phyloP scores from a whole-genome alignment of 2,797 vertebrate species.

The Synanceia verrucosa region DNA sequence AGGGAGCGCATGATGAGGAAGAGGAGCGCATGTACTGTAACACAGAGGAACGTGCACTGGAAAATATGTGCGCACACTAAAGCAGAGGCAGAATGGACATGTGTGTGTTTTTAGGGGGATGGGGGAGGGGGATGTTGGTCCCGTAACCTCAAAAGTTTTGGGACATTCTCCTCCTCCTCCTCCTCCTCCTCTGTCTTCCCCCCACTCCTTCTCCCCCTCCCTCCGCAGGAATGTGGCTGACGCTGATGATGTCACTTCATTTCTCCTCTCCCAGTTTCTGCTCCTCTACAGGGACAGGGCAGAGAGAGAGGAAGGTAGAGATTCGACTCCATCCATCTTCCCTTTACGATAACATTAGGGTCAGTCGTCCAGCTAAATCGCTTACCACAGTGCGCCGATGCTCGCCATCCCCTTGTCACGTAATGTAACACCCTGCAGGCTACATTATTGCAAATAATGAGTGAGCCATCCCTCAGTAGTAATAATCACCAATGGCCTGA shows the following conservation, averaged over 20 bases:
- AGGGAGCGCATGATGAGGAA: slow-evolving; percentile 79
- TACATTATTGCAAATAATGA: slow-evolving; percentile 58
- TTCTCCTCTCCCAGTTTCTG: slow-evolving; percentile 78
- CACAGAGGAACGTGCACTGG: not conserved
- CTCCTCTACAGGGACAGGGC: slow-evolving; percentile 61
- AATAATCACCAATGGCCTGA: slow-evolving; percentile 49
- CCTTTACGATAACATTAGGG: slow-evolving; percentile 72
- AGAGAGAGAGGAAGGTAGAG: slow-evolving; percentile 14
- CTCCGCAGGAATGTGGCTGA: slow-evolving; percentile 81
- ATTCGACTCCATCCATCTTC: slow-evolving; percentile 66
- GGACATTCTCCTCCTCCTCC: slow-evolving; percentile 62
- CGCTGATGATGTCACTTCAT: slow-evolving; percentile 85
- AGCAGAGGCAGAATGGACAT: slow-evolving; percentile 7
- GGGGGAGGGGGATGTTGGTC: slow-evolving; percentile 40
- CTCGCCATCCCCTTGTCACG: slow-evolving; percentile 34
- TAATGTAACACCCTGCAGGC: slow-evolving; percentile 46
- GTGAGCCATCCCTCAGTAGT: slow-evolving; percentile 38
- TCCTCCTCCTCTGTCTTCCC: slow-evolving; percentile 1
- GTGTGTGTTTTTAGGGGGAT: slow-evolving; percentile 16
- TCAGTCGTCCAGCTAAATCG: slow-evolving; percentile 69
- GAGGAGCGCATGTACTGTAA: slow-evolving; percentile 67
- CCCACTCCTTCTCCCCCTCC: slow-evolving; percentile 45
- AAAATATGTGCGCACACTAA: slow-evolving; percentile 11
- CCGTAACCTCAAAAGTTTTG: slow-evolving; percentile 74
- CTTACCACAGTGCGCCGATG: slow-evolving; percentile 46